Evolutionary conservation across 1,140 invertebrate genomes (phyloP), one percentile per base, ranked within the genome.

Genomic region (Trichoplusia ni): DNA sequence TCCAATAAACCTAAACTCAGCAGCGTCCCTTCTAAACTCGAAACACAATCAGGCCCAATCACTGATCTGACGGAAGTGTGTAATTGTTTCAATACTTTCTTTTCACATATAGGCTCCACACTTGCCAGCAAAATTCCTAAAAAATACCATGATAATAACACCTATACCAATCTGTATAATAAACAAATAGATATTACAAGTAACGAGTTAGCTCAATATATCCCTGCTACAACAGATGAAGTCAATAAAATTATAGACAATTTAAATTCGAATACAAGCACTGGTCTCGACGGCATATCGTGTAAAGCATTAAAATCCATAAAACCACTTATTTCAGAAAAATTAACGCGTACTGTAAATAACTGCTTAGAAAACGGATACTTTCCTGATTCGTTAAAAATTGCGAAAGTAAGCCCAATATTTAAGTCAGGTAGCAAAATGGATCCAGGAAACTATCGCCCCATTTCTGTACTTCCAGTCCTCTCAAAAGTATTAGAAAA

Each of bases 361-460:
- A 40, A 63, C 13, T 63, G 37, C 6, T 51, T 63, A 9, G 29
- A 53, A 27, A 9, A 44, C 13, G 46, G 27, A 2, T 11, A 31
- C 27, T 67, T 61, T 23, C 56, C 47, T 18, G 56, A 67, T 47
- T 35, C 11, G 8, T 6, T 67, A n/a, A 67, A 67, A 35, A 8
- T 61, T 9, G 64, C 64, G 0, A 61, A 67, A 54, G 56, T 61
- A 13, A 67, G n/a, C 11, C 56, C 56, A n/a, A 46, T 67, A 5
- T 67, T 46, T 23, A 67, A 67, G 60, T 61, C 58, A n/a, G 58
- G 64, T n/a, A 67, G 11, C 7, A 67, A 61, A 60, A 29, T 21
- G 4, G 37, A 67, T 4, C 56, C 64, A 23, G 25, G 29, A 13
- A 67, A 67, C 31, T 67, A 67, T 38, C 27, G 64, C 18, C 64